A percentile compares a stretch with the other conserved stretches of the same genome.
Evolutionary conservation across 2,113 vertebrate species (phyloP).

Genomic region (Cyprichromis sp.): DNA sequence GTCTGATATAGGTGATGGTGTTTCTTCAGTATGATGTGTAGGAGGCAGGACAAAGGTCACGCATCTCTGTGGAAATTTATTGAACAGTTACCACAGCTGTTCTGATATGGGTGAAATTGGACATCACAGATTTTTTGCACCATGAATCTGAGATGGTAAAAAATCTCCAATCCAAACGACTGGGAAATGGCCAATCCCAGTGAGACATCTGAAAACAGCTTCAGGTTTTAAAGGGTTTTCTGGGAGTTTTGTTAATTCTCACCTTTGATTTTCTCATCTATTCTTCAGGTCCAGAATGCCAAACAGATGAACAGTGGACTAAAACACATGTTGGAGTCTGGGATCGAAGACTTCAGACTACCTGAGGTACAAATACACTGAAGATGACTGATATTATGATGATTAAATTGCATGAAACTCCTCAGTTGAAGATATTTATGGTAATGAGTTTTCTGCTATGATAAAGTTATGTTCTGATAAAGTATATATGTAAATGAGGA

Average conservation of each 20-base stretch:
- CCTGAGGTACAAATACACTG: conserved; percentile 76
- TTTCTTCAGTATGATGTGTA: background rate
- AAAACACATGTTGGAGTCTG: conserved; percentile 91
- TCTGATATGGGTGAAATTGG: background rate
- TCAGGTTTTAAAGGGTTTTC: background rate
- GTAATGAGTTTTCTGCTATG: background rate
- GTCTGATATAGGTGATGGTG: background rate
- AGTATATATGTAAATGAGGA: background rate
- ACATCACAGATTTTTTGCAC: background rate
- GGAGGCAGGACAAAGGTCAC: background rate
- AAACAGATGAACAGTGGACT: conserved; percentile 98
- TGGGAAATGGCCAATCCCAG: background rate
- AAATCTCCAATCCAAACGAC: background rate
- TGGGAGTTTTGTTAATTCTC: background rate
- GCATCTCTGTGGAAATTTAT: background rate
- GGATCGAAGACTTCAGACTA: conserved; percentile 87
- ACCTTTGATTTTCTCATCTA: background rate
- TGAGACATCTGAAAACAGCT: background rate
- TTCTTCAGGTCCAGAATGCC: conserved; percentile 93
- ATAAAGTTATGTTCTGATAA: background rate
- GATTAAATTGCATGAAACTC: background rate
- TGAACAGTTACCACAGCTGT: background rate
- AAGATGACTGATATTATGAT: background rate
- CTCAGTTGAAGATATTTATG: background rate
- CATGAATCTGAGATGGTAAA: background rate